These are phyloP conservation scores for Acomys russatus DNA, from an alignment of 2,797 vertebrate genomes.

Conservation along the genomic window DNA sequence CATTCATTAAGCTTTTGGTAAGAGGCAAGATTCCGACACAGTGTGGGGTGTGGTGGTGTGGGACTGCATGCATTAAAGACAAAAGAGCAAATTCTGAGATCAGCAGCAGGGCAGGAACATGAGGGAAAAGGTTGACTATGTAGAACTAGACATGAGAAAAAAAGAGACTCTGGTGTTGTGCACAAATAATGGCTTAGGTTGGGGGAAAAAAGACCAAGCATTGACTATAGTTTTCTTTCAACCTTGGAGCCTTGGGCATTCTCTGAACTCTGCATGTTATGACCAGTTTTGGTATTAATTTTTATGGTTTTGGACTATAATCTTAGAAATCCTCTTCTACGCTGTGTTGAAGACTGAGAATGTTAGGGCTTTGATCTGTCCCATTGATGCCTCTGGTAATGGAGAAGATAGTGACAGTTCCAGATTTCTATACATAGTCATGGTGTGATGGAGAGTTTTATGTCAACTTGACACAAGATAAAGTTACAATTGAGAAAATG, in stretches of 20 bases:
- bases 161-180: background rate
- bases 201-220: background rate
- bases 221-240: background rate
- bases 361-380: background rate
- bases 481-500: background rate
- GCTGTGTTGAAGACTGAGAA: background rate
- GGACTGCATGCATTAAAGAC: background rate
- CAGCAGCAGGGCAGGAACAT: background rate
- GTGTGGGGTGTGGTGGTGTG: accelerated
- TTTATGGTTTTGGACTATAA: background rate
- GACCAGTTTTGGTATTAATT: background rate
- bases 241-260: background rate
- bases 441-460: background rate
- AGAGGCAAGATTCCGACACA: background rate
- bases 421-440: background rate
- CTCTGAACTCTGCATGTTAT: background rate
- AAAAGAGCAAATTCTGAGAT: background rate
- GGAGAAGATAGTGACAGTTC: too few species aligned
- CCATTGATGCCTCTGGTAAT: too few species aligned
- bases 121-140: background rate
- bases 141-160: background rate
- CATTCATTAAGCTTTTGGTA: background rate
- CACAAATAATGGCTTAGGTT: background rate
- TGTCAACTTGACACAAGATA: background rate
- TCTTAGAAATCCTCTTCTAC: background rate